A percentile compares a stretch with the other conserved stretches of the same genome.
These are phyloP conservation scores for Eristalis intricaria DNA, from an alignment of 2,888 invertebrate species.

Conservation along the genomic window DNA sequence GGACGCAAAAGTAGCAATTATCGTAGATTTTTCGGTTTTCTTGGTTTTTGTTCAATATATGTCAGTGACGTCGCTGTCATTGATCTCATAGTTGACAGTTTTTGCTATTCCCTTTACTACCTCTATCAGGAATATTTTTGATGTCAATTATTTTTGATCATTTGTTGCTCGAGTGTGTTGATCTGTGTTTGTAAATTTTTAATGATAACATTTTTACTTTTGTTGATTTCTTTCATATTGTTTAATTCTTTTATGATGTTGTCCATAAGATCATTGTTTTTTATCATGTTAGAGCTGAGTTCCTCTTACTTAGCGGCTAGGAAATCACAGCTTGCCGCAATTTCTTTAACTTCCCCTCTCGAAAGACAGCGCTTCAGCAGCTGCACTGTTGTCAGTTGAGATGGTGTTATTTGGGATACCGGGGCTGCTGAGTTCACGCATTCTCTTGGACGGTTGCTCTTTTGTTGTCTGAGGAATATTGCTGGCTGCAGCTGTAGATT, in stretches of 20 bases:
- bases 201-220: neutral
- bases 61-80: too few species aligned
- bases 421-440: too few species aligned
- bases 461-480: too few species aligned
- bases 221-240: neutral
- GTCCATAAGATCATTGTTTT: conserved; percentile 11
- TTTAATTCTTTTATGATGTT: neutral
- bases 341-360: neutral
- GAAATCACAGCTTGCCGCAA: conserved; percentile 2
- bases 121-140: neutral
- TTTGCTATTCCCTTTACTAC: too few species aligned
- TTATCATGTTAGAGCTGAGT: neutral
- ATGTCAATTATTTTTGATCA: neutral
- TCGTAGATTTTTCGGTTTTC: neutral
- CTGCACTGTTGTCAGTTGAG: neutral
- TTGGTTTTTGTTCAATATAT: neutral
- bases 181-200: neutral
- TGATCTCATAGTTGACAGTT: too few species aligned
- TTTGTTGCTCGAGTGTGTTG: neutral
- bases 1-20: neutral
- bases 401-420: too few species aligned
- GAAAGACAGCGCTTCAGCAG: neutral
- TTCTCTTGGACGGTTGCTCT: too few species aligned
- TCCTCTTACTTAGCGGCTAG: conserved; percentile 1
- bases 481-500: too few species aligned